Percentiles rank a stretch among this genome's conserved stretches.
phyloP scores from a whole-genome alignment of 1,140 invertebrate species.

The Tachypleus tridentatus region DNA sequence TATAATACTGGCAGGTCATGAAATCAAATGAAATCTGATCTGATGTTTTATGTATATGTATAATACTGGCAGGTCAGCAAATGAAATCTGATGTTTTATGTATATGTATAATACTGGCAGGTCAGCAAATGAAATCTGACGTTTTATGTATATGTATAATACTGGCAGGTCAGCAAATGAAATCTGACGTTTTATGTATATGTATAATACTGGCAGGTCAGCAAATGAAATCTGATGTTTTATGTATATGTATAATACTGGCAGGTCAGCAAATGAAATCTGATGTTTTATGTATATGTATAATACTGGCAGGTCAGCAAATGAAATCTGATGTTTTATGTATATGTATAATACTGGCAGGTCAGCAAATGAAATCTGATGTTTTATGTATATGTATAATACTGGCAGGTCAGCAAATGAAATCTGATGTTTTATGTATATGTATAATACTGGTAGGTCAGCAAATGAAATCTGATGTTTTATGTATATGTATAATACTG shows the following conservation, averaged over 20 bases:
- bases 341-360: background rate
- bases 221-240: slow-evolving; percentile 4
- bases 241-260: background rate
- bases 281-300: background rate
- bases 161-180: background rate
- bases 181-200: background rate
- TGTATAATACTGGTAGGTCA: slow-evolving; percentile 1
- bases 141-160: slow-evolving; percentile 1
- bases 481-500: background rate
- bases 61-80: slow-evolving; percentile 3
- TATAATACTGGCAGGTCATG: slow-evolving; percentile 1
- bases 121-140: background rate
- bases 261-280: background rate
- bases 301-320: slow-evolving; percentile 3
- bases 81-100: slow-evolving; percentile 1
- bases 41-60: background rate
- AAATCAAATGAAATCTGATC: too few species aligned
- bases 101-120: background rate
- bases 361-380: slow-evolving; percentile 1
- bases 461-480: slow-evolving; percentile 4
- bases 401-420: background rate
- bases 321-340: slow-evolving; percentile 1
- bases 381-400: slow-evolving; percentile 1
- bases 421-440: background rate
- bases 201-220: slow-evolving; percentile 1